These are phyloP conservation scores for Microtus richardsoni DNA, from an alignment of 2,113 vertebrate species.

Conservation along the genomic window DNA sequence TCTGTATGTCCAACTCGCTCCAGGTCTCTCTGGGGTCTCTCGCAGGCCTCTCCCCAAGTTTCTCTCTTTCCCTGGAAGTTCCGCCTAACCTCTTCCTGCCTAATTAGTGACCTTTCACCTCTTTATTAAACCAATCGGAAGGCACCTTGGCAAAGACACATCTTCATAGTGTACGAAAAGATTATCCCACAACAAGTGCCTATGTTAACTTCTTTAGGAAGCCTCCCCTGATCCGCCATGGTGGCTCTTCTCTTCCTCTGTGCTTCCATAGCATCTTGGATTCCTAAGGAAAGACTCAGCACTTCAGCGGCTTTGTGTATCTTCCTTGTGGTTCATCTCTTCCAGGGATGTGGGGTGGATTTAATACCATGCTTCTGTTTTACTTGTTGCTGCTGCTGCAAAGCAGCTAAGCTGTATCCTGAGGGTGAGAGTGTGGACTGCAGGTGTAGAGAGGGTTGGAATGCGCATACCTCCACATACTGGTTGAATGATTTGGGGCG, in stretches of 20 bases:
- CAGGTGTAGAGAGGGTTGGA: background rate
- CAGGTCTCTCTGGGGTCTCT: too few relatives aligned
- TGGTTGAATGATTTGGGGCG: background rate
- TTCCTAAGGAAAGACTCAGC: background rate
- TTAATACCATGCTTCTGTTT: background rate
- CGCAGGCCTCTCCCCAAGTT: too few relatives aligned
- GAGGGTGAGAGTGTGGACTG: background rate
- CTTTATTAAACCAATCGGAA: too few relatives aligned
- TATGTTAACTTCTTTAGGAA: slow-evolving; percentile 17
- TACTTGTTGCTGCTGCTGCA: background rate
- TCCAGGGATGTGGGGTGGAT: background rate
- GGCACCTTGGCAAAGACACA: too few relatives aligned
- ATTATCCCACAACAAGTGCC: too few relatives aligned
- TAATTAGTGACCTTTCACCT: too few relatives aligned
- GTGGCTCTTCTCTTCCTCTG: background rate
- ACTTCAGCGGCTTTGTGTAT: background rate
- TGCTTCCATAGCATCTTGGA: accelerated
- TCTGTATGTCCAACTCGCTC: too few relatives aligned
- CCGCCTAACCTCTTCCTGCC: too few relatives aligned
- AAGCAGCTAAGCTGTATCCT: background rate
- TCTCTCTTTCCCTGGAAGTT: too few relatives aligned
- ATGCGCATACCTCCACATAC: background rate
- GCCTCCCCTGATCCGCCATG: background rate
- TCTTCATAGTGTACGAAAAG: too few relatives aligned
- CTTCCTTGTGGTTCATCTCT: background rate